Conservation (phyloP, 1,140 invertebrate species). For the Hycleus phaleratus region DNA sequence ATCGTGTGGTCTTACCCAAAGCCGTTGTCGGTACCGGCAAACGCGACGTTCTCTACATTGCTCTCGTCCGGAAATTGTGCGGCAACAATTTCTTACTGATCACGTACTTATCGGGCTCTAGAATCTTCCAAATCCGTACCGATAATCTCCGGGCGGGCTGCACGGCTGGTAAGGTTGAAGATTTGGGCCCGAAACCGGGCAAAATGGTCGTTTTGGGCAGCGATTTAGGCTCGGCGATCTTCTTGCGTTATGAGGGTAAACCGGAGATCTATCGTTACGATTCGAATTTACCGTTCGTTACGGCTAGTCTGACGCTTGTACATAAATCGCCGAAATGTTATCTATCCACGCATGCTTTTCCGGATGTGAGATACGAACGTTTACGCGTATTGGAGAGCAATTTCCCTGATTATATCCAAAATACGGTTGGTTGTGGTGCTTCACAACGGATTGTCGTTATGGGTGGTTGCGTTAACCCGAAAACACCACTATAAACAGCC, state of each 20-base stretch:
- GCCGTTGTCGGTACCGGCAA: conserved; percentile 40
- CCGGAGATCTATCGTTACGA: conserved; percentile 46
- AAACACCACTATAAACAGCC: not conserved
- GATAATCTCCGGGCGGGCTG: conserved; percentile 47
- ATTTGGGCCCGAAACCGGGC: conserved; percentile 47
- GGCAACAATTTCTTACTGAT: conserved; percentile 49
- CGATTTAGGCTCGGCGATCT: conserved; percentile 50
- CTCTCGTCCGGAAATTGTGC: conserved; percentile 43
- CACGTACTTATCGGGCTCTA: conserved; percentile 48
- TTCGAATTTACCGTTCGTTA: conserved; percentile 27
- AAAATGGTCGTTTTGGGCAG: conserved; percentile 53
- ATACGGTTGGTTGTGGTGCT: conserved; percentile 51
- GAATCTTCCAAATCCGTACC: conserved; percentile 49
- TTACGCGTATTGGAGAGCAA: conserved; percentile 55
- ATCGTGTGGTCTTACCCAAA: conserved; percentile 50
- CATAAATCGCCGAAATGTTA: conserved; percentile 46
- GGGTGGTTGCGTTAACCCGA: conserved; percentile 36
- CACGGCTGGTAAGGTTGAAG: conserved; percentile 45
- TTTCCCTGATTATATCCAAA: conserved; percentile 54
- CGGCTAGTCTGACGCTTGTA: conserved; percentile 44
- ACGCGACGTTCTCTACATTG: conserved; percentile 53
- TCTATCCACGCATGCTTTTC: conserved; percentile 49
- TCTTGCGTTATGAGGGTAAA: conserved; percentile 48
- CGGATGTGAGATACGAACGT: conserved; percentile 46
- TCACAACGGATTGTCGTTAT: conserved; percentile 47